These are phyloP conservation scores for Limnephilus auricula DNA, from an alignment of 2,888 invertebrate species.

Conservation along the genomic window DNA sequence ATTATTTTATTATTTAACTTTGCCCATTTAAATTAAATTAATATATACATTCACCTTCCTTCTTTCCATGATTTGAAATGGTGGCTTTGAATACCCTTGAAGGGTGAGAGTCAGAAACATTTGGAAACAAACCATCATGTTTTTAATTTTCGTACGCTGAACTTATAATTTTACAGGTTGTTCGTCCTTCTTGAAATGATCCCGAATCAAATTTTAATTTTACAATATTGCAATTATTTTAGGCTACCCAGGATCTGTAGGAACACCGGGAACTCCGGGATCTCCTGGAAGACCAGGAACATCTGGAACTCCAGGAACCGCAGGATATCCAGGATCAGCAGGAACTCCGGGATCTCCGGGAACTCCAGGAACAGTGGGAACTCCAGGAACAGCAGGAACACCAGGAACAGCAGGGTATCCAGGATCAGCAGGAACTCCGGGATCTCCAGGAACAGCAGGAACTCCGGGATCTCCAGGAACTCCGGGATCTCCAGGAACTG, in stretches of 20 bases:
- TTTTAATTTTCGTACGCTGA: no score
- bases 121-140: no score
- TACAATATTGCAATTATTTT: background rate
- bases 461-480: slow-evolving; percentile 59
- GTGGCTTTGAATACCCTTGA: no score
- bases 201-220: background rate
- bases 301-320: slow-evolving; percentile 68
- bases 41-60: no score
- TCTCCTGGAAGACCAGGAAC: slow-evolving; percentile 55
- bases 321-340: slow-evolving; percentile 67
- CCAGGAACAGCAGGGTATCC: slow-evolving; percentile 51
- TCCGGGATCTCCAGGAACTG: background rate
- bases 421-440: slow-evolving; percentile 49
- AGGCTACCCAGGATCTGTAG: background rate
- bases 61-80: no score
- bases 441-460: slow-evolving; percentile 66
- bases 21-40: no score
- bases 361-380: slow-evolving; percentile 66
- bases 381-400: background rate
- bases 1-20: background rate
- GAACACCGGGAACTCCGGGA: background rate
- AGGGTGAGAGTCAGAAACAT: no score
- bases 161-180: no score
- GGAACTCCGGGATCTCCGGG: no score
- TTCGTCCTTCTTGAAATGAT: no score